Conservation (phyloP, 2,888 invertebrate species). For the Platycheirus albimanus region DNA sequence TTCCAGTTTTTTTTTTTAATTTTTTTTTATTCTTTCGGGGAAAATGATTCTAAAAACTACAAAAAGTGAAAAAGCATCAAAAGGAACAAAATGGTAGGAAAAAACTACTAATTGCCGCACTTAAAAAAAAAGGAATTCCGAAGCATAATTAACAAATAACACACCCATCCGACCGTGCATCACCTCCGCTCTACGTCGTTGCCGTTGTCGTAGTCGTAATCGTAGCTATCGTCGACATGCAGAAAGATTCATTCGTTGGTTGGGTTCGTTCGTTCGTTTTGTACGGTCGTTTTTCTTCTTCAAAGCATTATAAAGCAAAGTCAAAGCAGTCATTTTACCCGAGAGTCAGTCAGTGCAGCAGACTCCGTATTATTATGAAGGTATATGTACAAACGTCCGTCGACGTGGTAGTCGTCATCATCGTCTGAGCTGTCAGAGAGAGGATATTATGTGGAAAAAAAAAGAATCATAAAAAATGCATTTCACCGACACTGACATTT, state of each 20-base stretch:
- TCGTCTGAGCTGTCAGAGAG: not conserved
- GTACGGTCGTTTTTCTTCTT: not conserved
- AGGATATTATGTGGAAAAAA: not conserved
- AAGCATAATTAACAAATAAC: constrained; percentile 65
- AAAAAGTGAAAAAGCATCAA: not conserved
- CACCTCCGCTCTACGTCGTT: not conserved
- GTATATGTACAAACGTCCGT: not conserved
- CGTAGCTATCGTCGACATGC: not conserved
- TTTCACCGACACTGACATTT: not conserved
- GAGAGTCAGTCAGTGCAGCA: constrained; percentile 32
- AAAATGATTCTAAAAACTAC: not conserved
- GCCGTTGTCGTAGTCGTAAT: not conserved
- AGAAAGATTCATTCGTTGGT: not conserved
- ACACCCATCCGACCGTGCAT: constrained; percentile 44
- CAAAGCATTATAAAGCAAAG: constrained; percentile 41
- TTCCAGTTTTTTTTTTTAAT: not conserved
- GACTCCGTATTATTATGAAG: not conserved
- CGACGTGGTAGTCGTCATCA: not conserved
- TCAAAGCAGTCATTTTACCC: constrained; percentile 47
- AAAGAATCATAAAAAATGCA: not conserved
- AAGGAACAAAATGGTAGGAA: not conserved
- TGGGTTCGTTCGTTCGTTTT: not conserved
- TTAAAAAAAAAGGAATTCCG: constrained; percentile 33
- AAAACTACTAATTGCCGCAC: constrained; percentile 45
- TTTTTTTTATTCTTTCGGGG: not conserved